Evolutionary conservation across 2,113 vertebrate genomes (phyloP), one percentile per base, ranked within the genome.

Genomic region (Catharus minimus): DNA sequence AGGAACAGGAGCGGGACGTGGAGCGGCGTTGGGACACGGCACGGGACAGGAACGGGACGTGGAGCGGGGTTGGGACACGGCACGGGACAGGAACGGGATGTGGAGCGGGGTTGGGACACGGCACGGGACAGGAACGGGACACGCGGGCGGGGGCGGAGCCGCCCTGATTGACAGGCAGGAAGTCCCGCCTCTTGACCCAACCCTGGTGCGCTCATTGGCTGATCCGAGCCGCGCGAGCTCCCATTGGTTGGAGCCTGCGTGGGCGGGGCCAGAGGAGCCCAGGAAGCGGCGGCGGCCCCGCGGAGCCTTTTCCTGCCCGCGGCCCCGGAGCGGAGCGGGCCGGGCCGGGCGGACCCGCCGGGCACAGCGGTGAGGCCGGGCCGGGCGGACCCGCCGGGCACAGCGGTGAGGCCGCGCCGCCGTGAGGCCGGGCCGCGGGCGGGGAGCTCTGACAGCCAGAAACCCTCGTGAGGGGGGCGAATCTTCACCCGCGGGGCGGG

Each of bases 131-230:
- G 6, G 22, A 10, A 5, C 50, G 26, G 39, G 66, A 82, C 66
- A 71, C 56, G 66, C 65, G 56, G 32, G 3, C 26, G 38, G 16
- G 32, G 66, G 56, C 55, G 56, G 66, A 61, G 32, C 56, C 38
- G 9, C 1, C 2, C 4, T 82, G 66, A 82, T 16, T 8, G 78
- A 52, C 78, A 52, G 32, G 32, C 2, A 24, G 10, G 17, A 24
- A 13, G 15, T 53, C 32, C 79, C 66, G 26, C 66, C 79, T 18
- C 27, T 2, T 7, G 0, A 2, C 17, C 27, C 14, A 17, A 0
- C 5, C 3, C 4, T 1, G 2, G 15, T 20, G 2, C 38, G 0
- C 6, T 69, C 32, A 82, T 82, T 82, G 79, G 79, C 46, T 20
- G 32, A 30, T 21, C 8, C 1, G 3, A 0, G 15, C 4, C 2